Evolutionary conservation across 2,113 vertebrate species (phyloP).

Genomic region (Alosa alosa): DNA sequence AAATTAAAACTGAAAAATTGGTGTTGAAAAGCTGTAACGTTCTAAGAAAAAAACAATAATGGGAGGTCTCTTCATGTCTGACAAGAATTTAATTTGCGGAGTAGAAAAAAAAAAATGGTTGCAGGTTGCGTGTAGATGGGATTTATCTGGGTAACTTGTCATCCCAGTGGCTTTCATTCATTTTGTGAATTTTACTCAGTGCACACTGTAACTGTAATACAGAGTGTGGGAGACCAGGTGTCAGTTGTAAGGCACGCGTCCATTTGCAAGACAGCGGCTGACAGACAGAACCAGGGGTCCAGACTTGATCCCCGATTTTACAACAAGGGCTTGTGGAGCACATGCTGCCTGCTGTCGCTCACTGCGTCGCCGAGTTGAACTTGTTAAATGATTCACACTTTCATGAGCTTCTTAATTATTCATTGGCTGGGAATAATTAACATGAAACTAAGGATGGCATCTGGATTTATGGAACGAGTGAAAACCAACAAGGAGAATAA

Average conservation of each 20-base stretch:
- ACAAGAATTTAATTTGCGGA: neutral
- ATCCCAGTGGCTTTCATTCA: too few species aligned
- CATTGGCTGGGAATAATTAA: slow-evolving; percentile 63
- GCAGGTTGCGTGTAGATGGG: too few species aligned
- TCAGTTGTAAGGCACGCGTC: neutral
- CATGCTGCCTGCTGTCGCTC: slow-evolving; percentile 17
- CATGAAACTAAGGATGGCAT: slow-evolving; percentile 40
- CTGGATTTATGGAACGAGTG: slow-evolving; percentile 34
- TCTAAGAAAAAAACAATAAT: too few species aligned
- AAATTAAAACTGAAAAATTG: too few species aligned
- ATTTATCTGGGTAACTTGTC: too few species aligned
- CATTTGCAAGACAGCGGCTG: neutral
- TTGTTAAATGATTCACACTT: slow-evolving; percentile 62
- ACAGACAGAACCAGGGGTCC: neutral
- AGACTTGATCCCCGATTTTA: neutral
- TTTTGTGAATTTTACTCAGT: too few species aligned
- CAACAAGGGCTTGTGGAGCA: neutral
- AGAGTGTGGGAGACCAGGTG: neutral
- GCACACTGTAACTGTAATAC: neutral
- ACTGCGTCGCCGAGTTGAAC: slow-evolving; percentile 22
- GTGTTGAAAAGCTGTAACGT: too few species aligned
- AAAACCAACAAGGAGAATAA: neutral
- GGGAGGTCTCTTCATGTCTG: neutral
- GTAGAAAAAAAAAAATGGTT: neutral
- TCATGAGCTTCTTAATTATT: slow-evolving; percentile 63